Evolutionary conservation across 2,888 invertebrate genomes (phyloP).

Genomic region (Ectemnius cavifrons): DNA sequence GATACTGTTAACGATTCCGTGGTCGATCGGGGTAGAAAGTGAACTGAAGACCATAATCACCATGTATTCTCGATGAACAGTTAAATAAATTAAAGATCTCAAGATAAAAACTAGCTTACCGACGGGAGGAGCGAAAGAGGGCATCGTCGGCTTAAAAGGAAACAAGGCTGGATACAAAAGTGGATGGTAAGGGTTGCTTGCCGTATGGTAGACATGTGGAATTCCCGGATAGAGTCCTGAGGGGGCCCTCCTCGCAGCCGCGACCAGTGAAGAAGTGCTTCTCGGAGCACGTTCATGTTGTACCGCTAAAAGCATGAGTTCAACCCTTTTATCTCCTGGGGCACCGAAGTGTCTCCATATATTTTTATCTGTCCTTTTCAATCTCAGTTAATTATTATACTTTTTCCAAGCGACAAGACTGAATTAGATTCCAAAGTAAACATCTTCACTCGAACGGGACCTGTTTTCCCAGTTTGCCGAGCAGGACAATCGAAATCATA

Average conservation of each 20-base stretch:
- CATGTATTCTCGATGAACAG: too few relatives aligned
- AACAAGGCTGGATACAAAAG: conserved; percentile 74
- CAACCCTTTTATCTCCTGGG: neutral
- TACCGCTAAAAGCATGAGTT: conserved; percentile 84
- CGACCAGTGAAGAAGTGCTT: conserved; percentile 73
- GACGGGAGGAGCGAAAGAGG: conserved; percentile 67
- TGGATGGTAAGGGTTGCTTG: conserved; percentile 74
- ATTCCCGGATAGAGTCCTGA: conserved; percentile 73
- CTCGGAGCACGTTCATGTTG: conserved; percentile 94
- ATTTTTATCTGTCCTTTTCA: neutral
- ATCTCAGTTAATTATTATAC: neutral
- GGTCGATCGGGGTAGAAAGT: conserved; percentile 78
- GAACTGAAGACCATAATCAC: conserved; percentile 58
- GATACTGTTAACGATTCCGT: conserved; percentile 75
- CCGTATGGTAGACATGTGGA: conserved; percentile 73
- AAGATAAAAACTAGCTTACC: conserved; percentile 64
- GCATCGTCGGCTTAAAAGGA: conserved; percentile 72
- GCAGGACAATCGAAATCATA: conserved; percentile 14
- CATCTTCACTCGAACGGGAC: neutral
- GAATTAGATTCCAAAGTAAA: neutral
- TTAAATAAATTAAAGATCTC: too few relatives aligned
- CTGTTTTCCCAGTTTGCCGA: conserved; percentile 9
- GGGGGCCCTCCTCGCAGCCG: conserved; percentile 78
- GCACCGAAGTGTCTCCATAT: neutral
- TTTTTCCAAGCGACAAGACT: neutral